Percentiles rank a stretch among this genome's conserved stretches.
Conservation (phyloP, 2,888 invertebrate species). For the Mantis religiosa region DNA sequence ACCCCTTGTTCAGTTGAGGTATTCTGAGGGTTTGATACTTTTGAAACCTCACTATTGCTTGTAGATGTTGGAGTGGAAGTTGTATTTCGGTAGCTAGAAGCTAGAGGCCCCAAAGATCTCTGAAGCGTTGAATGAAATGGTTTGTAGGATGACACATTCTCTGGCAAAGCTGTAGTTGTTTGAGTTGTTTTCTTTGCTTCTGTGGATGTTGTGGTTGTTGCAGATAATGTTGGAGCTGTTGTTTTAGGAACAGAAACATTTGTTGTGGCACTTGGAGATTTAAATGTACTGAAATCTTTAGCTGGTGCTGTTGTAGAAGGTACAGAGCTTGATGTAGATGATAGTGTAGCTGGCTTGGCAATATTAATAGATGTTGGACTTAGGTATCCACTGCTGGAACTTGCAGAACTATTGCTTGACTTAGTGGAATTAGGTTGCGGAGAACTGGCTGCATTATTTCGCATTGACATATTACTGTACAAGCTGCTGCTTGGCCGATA, state of each 20-base stretch:
- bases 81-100: conserved; percentile 31
- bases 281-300: conserved; percentile 20
- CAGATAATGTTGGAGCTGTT: conserved; percentile 28
- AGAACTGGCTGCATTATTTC: conserved; percentile 35
- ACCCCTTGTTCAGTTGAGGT: not conserved
- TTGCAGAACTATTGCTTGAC: conserved; percentile 57
- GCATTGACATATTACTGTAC: conserved; percentile 35
- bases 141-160: conserved; percentile 34
- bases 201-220: conserved; percentile 37
- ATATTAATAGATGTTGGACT: conserved; percentile 56
- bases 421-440: conserved; percentile 50
- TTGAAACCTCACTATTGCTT: not conserved
- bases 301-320: conserved; percentile 16
- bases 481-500: conserved; percentile 34
- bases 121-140: conserved; percentile 41
- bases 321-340: conserved; percentile 16
- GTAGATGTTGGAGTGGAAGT: not conserved
- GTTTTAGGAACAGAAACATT: conserved; percentile 25
- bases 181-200: conserved; percentile 30
- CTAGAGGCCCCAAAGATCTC: conserved; percentile 34
- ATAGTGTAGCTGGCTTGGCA: conserved; percentile 29
- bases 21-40: not conserved
- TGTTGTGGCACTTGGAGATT: conserved; percentile 18
- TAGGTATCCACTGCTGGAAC: conserved; percentile 65
- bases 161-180: conserved; percentile 35